These are phyloP conservation scores for Ectropis grisescens DNA, from an alignment of 1,140 invertebrate genomes.

Conservation along the genomic window DNA sequence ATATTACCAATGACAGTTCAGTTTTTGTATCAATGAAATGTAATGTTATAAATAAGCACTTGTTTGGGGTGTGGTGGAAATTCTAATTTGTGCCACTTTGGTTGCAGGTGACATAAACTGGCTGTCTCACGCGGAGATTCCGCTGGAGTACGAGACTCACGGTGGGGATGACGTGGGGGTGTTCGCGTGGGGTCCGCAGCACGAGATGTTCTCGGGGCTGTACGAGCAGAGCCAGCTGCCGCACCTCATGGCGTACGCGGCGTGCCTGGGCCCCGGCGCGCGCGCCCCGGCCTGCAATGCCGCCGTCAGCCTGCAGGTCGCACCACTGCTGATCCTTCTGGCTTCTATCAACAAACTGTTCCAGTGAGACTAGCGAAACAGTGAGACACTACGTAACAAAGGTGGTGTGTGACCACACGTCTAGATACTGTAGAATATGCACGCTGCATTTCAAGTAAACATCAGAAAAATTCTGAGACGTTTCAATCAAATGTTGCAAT, in stretches of 20 bases:
- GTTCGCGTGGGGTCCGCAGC: conserved; percentile 68
- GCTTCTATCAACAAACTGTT: no score
- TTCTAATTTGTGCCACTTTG: conserved; percentile 17
- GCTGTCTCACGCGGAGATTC: conserved; percentile 40
- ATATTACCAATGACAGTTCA: neutral
- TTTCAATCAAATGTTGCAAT: no score
- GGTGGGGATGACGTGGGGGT: conserved; percentile 76
- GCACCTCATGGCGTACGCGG: no score
- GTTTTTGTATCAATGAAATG: neutral
- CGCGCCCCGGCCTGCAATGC: neutral
- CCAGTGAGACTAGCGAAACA: no score
- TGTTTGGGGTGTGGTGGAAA: conserved; percentile 44
- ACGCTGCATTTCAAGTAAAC: no score
- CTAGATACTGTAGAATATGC: neutral
- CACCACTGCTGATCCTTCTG: neutral
- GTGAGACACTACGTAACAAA: neutral
- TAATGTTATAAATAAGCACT: neutral
- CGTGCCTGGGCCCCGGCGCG: conserved; percentile 1
- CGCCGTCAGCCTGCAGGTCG: neutral
- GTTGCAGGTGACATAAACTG: conserved; percentile 26
- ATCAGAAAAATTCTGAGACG: no score
- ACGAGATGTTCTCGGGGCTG: no score
- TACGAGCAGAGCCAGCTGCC: no score
- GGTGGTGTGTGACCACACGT: neutral
- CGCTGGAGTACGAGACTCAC: conserved; percentile 46